Base-by-base conservation (phyloP, 2,113 vertebrate genomes). In the Leucosticte australis region DNA sequence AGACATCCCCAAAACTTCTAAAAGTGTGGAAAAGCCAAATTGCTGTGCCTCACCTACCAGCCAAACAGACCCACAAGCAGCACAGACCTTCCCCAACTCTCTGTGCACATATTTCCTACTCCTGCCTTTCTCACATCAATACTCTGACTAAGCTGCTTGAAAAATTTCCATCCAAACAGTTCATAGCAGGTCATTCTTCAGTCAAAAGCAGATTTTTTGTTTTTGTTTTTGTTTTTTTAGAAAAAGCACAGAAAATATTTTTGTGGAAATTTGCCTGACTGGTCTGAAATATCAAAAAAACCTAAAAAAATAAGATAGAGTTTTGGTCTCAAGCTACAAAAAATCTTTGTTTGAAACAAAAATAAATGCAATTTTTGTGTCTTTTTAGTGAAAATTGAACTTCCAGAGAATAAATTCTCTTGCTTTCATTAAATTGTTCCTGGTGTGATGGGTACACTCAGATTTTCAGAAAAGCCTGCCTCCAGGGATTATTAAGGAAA, bases 141-240 rank as follows among this genome's bases (percentile, higher is more conserved):
- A 63, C 59, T 33, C 33, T 28, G 62, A 49, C 46, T 37, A 14
- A 0, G 65, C 63, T 55, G 59, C 50, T 83, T 49, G 78, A 92
- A 94, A 88, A 76, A 80, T 55, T 69, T 80, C 63, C 37, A 82
- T 53, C 63, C 49, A 39, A 92, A 63, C 41, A 60, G 46, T 52
- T 91, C 14, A 5, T 68, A 91, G 53, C 77, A 89, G 77, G 76
- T 73, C 27, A 85, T 89, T 95, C 85, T 92, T 92, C 91, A 92
- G 70, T 46, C 24, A 74, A 93, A 67, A 67, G 64, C 6, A 96
- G 42, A 73, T 74, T 39, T 46, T 31, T 31, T 20, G 21, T 21
- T 33, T 31, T 31, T 20, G 21, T 21, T 33, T 55, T 33, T 21
- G 13, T 44, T 37, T 52, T 64, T 53, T 53, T 7, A 9, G 2